phyloP scores from a whole-genome alignment of 2,888 invertebrate genomes.

The Pterostichus madidus region DNA sequence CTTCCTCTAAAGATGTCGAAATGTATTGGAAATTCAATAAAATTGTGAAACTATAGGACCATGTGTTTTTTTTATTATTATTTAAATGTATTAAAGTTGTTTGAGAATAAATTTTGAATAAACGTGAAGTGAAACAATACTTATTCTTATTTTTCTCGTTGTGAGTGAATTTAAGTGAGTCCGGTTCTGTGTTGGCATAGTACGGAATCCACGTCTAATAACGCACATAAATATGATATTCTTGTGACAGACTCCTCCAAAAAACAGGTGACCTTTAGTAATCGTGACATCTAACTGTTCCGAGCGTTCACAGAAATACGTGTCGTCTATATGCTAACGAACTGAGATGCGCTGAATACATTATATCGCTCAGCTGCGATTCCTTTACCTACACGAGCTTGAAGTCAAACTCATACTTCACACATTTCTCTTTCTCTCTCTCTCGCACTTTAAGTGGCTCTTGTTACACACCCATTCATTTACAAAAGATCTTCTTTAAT shows the following conservation, averaged over 20 bases:
- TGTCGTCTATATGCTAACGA: conserved; percentile 58
- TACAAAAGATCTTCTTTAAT: too few relatives aligned
- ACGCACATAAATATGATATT: conserved; percentile 63
- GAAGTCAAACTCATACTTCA: conserved; percentile 15
- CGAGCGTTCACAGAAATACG: conserved; percentile 37
- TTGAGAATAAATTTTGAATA: too few relatives aligned
- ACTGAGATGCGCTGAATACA: conserved; percentile 46
- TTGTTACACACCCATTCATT: too few relatives aligned
- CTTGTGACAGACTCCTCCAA: conserved; percentile 55
- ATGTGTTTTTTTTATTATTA: too few relatives aligned
- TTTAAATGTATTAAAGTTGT: too few relatives aligned
- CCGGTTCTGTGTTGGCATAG: neutral
- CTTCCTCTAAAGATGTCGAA: too few relatives aligned
- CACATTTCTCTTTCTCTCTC: neutral
- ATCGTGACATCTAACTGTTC: conserved; percentile 64
- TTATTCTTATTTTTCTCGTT: neutral
- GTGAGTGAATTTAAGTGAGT: neutral
- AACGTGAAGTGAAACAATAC: too few relatives aligned
- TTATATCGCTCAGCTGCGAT: conserved; percentile 31
- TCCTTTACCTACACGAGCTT: conserved; percentile 2
- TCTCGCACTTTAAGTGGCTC: too few relatives aligned
- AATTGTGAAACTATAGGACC: too few relatives aligned
- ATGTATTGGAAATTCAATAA: too few relatives aligned
- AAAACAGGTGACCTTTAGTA: conserved; percentile 63
- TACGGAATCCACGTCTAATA: conserved; percentile 44